phyloP scores from a whole-genome alignment of 2,888 invertebrate species.

The Epinotia brunnichana region DNA sequence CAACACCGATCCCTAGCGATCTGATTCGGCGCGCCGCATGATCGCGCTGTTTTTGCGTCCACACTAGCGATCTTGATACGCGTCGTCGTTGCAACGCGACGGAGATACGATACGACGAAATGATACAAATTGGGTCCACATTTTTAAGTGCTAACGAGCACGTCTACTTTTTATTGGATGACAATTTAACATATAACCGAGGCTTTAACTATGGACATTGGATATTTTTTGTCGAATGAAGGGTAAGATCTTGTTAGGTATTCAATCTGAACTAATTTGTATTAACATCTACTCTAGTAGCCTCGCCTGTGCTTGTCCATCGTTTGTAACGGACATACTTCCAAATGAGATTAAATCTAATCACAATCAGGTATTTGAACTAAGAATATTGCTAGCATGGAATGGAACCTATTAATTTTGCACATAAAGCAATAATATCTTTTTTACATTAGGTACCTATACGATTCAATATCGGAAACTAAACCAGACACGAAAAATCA shows the following conservation, averaged over 20 bases:
- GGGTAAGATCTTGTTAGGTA: too few relatives aligned
- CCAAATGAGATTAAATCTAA: background rate
- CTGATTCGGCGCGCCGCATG: too few relatives aligned
- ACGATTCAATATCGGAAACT: conserved; percentile 47
- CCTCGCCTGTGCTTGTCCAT: background rate
- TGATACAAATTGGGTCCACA: too few relatives aligned
- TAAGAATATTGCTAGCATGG: conserved; percentile 4
- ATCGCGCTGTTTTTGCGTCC: too few relatives aligned
- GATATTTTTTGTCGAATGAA: too few relatives aligned
- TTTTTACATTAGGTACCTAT: conserved; percentile 15
- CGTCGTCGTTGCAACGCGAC: too few relatives aligned
- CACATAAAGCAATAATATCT: background rate
- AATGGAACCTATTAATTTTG: conserved; percentile 11
- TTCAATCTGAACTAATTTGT: background rate
- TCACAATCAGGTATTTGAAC: background rate
- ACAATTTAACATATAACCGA: background rate
- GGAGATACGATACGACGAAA: too few relatives aligned
- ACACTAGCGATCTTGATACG: too few relatives aligned
- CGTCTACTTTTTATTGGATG: background rate
- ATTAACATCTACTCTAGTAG: background rate
- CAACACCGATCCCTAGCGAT: too few relatives aligned
- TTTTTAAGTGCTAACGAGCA: background rate
- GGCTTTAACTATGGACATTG: too few relatives aligned
- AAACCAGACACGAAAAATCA: conserved; percentile 60
- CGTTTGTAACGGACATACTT: background rate